Evolutionary conservation across 2,888 invertebrate species (phyloP), one percentile per base, ranked within the genome.

Genomic region (Melolontha melolontha): DNA sequence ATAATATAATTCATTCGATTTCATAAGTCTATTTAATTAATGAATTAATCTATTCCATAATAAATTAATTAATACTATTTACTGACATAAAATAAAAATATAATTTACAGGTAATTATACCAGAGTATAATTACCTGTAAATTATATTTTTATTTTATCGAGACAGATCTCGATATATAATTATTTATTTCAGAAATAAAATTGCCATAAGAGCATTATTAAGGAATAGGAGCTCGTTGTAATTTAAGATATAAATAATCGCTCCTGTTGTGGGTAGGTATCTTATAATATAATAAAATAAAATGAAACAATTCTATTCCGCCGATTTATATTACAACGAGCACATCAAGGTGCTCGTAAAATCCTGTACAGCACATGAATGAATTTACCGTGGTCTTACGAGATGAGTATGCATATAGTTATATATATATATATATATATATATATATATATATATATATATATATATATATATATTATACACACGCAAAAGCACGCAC

Each of bases 291-390:
- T 52, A n/a, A 14, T 14, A 11, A 42, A n/a, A 8, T 17, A 17
- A 42, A 57, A 42, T 27, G 17, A 57, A 42, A 57, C 17, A 57
- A 17, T 57, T 10, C 42, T 16, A 41, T 22, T 57, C 27, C 0
- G 12, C 8, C 12, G 29, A 52, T 52, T 52, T 52, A 52, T 34
- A 52, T 29, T 52, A 29, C 39, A 34, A 12, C 42, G 44, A 42
- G 27, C 16, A 40, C 57, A 52, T 52, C 39, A 42, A 62, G 40
- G 63, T 40, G 49, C 34, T 49, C 39, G 49, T 50, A 63, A 39
- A 50, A 50, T 49, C 50, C 50, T 39, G 49, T 63, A 63, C 12
- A 40, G 63, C 50, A 22, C 54, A 66, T 66, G 55, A 55, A 44
- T 55, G 50, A 50, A 64, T 51, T 62, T 47, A 44, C 14, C 49